Evolutionary conservation across 2,888 invertebrate species (phyloP).

Genomic region (Crioceris asparagi): DNA sequence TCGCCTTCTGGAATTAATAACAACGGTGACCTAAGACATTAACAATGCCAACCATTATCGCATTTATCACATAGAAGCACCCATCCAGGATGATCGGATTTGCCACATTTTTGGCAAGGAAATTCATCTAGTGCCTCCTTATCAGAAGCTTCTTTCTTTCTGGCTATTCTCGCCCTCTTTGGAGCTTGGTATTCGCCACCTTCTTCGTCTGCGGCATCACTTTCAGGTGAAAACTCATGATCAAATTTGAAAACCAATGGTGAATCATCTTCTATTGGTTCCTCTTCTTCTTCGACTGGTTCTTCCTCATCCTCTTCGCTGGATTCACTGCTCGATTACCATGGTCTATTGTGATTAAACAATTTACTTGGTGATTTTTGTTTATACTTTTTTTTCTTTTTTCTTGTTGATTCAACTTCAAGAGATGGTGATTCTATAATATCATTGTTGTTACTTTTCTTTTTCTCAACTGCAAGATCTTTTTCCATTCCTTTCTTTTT

Average conservation of each 20-base stretch:
- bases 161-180: conserved; percentile 74
- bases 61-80: conserved; percentile 92
- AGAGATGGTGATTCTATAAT: too few species aligned
- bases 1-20: conserved; percentile 93
- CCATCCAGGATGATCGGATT: conserved; percentile 93
- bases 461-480: too few species aligned
- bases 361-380: conserved; percentile 28
- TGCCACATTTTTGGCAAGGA: conserved; percentile 81
- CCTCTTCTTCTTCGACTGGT: conserved; percentile 37
- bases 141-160: conserved; percentile 42
- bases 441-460: too few species aligned
- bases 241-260: conserved; percentile 47
- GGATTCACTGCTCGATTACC: conserved; percentile 50
- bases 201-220: conserved; percentile 57
- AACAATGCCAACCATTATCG: conserved; percentile 95
- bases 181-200: conserved; percentile 62
- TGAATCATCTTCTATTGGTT: conserved; percentile 26
- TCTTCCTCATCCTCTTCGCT: conserved; percentile 35
- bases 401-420: conserved; percentile 32
- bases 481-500: too few species aligned
- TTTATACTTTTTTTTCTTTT: conserved; percentile 37
- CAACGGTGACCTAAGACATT: conserved; percentile 84
- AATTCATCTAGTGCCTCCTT: conserved; percentile 52
- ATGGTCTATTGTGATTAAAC: conserved; percentile 45
- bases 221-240: conserved; percentile 89